Base-by-base conservation (phyloP, 37 sponge, comb jelly and placozoan genomes). In the Hormiphora californensis region DNA sequence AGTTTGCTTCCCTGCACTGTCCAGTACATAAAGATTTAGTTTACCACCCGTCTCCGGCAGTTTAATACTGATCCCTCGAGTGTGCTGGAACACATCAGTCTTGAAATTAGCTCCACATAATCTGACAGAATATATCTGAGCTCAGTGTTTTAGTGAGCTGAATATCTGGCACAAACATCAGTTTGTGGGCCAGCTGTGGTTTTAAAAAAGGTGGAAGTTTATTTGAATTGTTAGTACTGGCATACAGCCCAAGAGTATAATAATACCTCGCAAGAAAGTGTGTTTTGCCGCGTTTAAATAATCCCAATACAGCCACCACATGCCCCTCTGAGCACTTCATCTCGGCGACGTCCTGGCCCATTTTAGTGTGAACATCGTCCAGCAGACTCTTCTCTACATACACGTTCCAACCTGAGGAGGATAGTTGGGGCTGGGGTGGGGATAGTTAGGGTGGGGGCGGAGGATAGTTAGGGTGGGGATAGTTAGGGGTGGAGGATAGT, bases 1-100 rank as follows among this genome's bases (percentile, higher is more conserved):
- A 21, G 68, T 65, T 17, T 35, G 39, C 25, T 35, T 65, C 11
- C 39, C 68, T 5, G 39, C 68, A 31, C 39, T 65, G 19, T 35
- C 35, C 59, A 57, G 28, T 30, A 57, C 59, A 57, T 57, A 57
- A 7, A 65, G 68, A 33, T 73, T 73, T 30, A 73, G 25, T 46
- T 73, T 73, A n/a, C 81, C 81, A 5, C 81, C 81, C 5, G 81
- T 73, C 44, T 73, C 81, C 1, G 81, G 81, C 8, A 73, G 25
- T 46, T 73, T 73, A 19, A 73, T 73, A 73, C 81, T 73, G 81
- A 73, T 73, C 40, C 81, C 81, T n/a, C 81, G 3, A 2, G 81
- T 73, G 44, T 73, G 81, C 25, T 73, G 81, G 46, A 73, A 73
- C 81, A 73, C 81, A 36, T 73, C 81, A n/a, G 81, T 73, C 25